A percentile compares a stretch with the other conserved stretches of the same genome.
phyloP scores from a whole-genome alignment of 2,113 vertebrate species.

The Nerophis lumbriciformis region DNA sequence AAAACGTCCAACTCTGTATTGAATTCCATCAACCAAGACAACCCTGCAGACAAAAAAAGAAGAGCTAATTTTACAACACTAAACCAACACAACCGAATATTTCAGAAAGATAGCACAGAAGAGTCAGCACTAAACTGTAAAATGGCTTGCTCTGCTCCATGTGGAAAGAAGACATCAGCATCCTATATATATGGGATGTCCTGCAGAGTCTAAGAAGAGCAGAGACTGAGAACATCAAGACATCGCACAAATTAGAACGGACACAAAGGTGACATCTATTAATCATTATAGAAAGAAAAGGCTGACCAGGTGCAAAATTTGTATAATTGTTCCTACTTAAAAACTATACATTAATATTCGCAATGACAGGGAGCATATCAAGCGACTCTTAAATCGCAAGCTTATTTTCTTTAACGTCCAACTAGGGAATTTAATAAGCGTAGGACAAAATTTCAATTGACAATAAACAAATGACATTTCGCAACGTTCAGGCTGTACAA shows the following conservation, averaged over 20 bases:
- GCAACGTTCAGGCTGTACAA: neutral
- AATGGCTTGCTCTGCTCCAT: constrained; percentile 21
- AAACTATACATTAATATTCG: neutral
- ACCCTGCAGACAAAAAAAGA: constrained; percentile 1
- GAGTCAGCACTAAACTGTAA: neutral
- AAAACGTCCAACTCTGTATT: too few relatives aligned
- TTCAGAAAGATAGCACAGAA: neutral
- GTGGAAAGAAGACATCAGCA: constrained; percentile 31
- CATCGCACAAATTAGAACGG: neutral
- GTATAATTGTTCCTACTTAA: too few relatives aligned
- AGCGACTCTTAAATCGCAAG: neutral
- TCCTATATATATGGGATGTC: constrained; percentile 33
- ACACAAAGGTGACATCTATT: neutral
- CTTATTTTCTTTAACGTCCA: neutral
- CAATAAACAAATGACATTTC: neutral
- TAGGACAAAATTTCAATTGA: neutral
- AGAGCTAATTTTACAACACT: neutral
- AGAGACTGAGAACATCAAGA: constrained; percentile 55
- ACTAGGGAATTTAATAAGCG: neutral
- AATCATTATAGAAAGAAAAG: neutral
- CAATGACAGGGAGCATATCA: neutral
- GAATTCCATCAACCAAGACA: neutral
- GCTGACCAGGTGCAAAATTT: too few relatives aligned
- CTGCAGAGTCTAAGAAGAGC: constrained; percentile 56
- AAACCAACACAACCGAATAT: too few relatives aligned